Base-by-base conservation (phyloP, 2,113 vertebrate genomes). In the Trachemys scripta region DNA sequence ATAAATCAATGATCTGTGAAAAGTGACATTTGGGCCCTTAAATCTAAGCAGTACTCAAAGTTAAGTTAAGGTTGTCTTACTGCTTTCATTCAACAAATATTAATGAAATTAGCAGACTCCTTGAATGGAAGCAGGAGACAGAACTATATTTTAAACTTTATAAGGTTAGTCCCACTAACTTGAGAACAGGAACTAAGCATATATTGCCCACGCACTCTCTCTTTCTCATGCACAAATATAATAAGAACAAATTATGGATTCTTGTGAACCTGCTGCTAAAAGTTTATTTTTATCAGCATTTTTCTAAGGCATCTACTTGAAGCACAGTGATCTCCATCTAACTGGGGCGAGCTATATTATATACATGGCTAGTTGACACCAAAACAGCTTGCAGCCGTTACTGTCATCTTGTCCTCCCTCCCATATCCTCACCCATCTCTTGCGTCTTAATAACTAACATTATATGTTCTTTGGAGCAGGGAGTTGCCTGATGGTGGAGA, bases 1-100 rank as follows among this genome's bases (percentile, higher is more conserved):
- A 82, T 25, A 91, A 47, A 94, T 88, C 93, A 47, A 96, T 94
- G 76, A 88, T 84, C 86, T 80, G 59, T 89, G 92, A 85, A 95
- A 97, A 89, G 7, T 90, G 87, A 96, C 82, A 85, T 88, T 81
- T 94, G 53, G 51, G 14, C 78, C 88, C 80, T 81, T 80, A 94
- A 93, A 84, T 49, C 59, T 47, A 80, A 62, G 24, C 24, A 85
- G 85, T 92, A 31, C 69, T 95, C 84, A 78, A 88, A 95, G 89
- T 75, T 89, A 96, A 92, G 25, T 57, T 69, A 92, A 94, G 75
- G 86, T 87, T 94, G 85, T 57, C 35, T 95, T 76, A 79, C 80
- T 93, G 89, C 35, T 50, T 90, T 25, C 11, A 5, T 25, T 12
- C 10, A 20, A 22, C 49, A 82, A 80, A 91, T 3, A 2, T 72